phyloP scores from a whole-genome alignment of 2,797 vertebrate genomes.

The Chaenodraco wilsoni region DNA sequence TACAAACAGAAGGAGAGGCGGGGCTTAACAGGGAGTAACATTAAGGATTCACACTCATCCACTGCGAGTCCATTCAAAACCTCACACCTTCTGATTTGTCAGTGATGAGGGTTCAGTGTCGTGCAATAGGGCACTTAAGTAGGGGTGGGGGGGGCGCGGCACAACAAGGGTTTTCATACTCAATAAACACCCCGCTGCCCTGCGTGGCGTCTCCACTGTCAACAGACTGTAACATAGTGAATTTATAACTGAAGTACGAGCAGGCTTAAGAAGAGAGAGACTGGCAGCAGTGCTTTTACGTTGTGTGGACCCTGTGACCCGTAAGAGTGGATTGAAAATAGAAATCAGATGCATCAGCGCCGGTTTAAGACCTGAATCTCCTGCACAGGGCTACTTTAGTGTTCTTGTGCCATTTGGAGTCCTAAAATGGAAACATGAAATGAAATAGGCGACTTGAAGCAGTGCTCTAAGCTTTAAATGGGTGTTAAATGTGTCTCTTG shows the following conservation, averaged over 20 bases:
- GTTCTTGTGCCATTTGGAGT: constrained; percentile 14
- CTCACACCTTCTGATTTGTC: constrained; percentile 5
- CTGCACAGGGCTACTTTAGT: not conserved
- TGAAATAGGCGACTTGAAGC: not conserved
- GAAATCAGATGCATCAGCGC: constrained; percentile 9
- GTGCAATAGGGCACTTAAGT: constrained; percentile 19
- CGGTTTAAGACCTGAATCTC: not conserved
- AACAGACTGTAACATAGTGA: constrained; percentile 10
- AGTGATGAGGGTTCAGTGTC: not conserved
- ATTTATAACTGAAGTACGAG: constrained; percentile 1
- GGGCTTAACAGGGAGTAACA: constrained; percentile 1
- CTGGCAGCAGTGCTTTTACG: not conserved
- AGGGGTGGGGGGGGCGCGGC: not conserved
- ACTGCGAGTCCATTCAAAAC: constrained; percentile 50
- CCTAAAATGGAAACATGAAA: not conserved
- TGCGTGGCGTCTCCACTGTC: constrained; percentile 30
- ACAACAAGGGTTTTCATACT: constrained; percentile 14
- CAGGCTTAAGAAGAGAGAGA: constrained; percentile 4
- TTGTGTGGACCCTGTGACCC: constrained; percentile 34
- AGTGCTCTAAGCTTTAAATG: not conserved
- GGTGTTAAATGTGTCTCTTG: too few relatives aligned
- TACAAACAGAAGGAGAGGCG: constrained; percentile 46
- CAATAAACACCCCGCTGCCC: constrained; percentile 19
- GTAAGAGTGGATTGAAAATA: constrained; percentile 1
- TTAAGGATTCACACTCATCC: constrained; percentile 15